Evolutionary conservation across 35 echinoderm and acorn worm genomes (phyloP), one percentile per base, ranked within the genome.

Genomic region (Heliocidaris tuberculata): DNA sequence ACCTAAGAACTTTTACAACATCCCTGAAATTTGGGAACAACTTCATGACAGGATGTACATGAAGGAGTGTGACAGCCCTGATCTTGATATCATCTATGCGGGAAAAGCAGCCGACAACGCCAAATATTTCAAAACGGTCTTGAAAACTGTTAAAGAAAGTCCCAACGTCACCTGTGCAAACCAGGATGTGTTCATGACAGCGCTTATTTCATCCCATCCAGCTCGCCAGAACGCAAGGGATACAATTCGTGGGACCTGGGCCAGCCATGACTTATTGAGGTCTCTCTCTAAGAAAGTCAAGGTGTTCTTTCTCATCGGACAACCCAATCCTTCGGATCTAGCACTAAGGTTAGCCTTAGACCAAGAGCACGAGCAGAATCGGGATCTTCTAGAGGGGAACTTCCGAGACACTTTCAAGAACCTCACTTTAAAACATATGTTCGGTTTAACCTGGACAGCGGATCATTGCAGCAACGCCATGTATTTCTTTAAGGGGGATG

Each of bases 351-450:
- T 48, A 30, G 16, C 91, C 13, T n/a, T 93, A 4, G 31, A 59
- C 50, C 17, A 93, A 10, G 91, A 93, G 21, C 48, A 49, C 29
- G 91, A 59, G 9, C 31, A 50, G 50, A 19, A 93, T 29, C 16
- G 48, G 0, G 91, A 93, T 93, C 31, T 93, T 48, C 50, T 93
- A 15, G 48, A 93, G 27, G 91, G 91, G 3, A 93, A 93, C 12
- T 93, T 93, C 50, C 9, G 19, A 2, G 91, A 93, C 27, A 48
- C 91, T 10, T 93, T 93, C 91, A 93, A 93, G 50, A 93, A 93
- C 50, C 91, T 93, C 11, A 93, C 91, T 15, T 31, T 93, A 6
- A 93, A 93, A 48, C 47, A 93, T 21, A 49, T 93, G n/a, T 93
- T 93, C 50, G 91, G 91, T 13, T 27, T 93, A 16, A 49, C 31